Percentiles rank a stretch among this genome's conserved stretches.
phyloP scores from a whole-genome alignment of 2,113 vertebrate genomes.

The Edolisoma coerulescens region DNA sequence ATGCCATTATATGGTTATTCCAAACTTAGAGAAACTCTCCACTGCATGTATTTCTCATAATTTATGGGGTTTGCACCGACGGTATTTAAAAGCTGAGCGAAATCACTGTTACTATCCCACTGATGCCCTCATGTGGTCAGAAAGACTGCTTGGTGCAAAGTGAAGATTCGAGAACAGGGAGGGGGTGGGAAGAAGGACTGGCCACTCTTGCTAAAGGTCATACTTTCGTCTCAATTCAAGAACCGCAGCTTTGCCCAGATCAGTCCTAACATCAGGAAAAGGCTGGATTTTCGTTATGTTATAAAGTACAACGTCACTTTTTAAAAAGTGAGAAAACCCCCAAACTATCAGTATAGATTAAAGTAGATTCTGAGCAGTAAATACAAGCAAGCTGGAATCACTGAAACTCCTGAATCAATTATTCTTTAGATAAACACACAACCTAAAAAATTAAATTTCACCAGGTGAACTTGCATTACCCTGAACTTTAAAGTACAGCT shows the following conservation, averaged over 20 bases:
- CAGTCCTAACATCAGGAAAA: neutral
- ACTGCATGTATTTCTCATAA: neutral
- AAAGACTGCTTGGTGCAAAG: neutral
- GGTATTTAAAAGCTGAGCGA: neutral
- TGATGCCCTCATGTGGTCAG: constrained; percentile 64
- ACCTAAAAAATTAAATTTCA: neutral
- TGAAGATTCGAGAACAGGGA: neutral
- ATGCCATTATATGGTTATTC: neutral
- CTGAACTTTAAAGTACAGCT: neutral
- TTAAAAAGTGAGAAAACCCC: neutral
- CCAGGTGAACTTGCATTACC: neutral
- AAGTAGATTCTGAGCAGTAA: neutral
- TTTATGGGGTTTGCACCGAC: neutral
- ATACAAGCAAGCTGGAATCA: neutral
- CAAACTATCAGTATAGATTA: neutral
- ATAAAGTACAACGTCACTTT: neutral
- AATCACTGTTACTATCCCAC: constrained; percentile 13
- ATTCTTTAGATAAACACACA: neutral
- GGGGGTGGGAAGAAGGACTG: neutral
- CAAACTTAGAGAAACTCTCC: neutral
- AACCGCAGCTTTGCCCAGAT: neutral
- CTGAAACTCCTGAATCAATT: neutral
- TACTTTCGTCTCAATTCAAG: neutral
- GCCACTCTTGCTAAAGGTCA: neutral
- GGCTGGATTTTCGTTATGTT: neutral